These are phyloP conservation scores for Halesus radiatus DNA, from an alignment of 1,140 invertebrate species.

Conservation along the genomic window DNA sequence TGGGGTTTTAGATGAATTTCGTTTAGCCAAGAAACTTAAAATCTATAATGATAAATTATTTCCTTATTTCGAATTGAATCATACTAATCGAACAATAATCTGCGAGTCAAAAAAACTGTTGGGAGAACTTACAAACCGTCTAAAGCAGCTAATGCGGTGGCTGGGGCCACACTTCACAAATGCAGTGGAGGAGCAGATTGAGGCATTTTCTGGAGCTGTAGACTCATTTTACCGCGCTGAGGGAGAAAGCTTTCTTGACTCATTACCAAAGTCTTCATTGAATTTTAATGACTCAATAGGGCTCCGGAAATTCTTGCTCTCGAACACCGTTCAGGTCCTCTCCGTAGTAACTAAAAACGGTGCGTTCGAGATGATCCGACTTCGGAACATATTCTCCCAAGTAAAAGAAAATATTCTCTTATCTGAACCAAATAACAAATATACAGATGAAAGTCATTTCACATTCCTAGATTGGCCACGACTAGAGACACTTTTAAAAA, in stretches of 20 bases:
- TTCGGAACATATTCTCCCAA: not conserved
- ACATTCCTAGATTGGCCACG: too few relatives aligned
- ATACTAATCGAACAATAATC: not conserved
- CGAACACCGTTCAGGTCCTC: not conserved
- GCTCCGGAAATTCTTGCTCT: not conserved
- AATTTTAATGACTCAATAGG: not conserved
- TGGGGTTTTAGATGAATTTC: too few relatives aligned
- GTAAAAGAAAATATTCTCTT: too few relatives aligned
- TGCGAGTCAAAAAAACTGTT: not conserved
- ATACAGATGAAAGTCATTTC: too few relatives aligned
- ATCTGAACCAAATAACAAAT: too few relatives aligned
- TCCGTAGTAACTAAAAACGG: not conserved
- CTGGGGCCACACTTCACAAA: not conserved
- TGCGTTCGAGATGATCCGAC: not conserved
- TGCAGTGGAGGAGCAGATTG: not conserved
- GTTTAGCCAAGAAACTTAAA: too few relatives aligned
- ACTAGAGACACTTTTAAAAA: too few relatives aligned
- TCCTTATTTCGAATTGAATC: not conserved
- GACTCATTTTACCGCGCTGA: not conserved
- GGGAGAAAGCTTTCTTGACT: not conserved
- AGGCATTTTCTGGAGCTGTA: not conserved
- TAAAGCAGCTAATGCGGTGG: not conserved
- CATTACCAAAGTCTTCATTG: not conserved
- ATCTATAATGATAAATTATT: not conserved
- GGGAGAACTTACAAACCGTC: not conserved